A percentile compares a stretch with the other conserved stretches of the same genome.
Evolutionary conservation across 1,140 invertebrate genomes (phyloP).

Genomic region (Mycetomoellerius zeteki): DNA sequence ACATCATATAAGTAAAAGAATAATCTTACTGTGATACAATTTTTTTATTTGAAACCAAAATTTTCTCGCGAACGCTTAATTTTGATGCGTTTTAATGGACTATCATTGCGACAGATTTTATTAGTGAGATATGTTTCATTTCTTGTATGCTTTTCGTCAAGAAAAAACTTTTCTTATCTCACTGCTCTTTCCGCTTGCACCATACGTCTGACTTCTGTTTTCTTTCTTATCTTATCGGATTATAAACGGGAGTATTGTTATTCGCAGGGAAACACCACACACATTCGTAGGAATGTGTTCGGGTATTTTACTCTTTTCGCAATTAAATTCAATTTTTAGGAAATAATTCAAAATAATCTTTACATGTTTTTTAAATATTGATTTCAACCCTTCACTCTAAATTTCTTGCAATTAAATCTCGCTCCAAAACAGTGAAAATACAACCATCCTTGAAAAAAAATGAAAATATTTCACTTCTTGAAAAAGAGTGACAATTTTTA

Average conservation of each 20-base stretch:
- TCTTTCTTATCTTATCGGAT: constrained; percentile 37
- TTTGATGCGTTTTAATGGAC: not conserved
- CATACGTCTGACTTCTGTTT: constrained; percentile 24
- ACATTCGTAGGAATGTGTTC: not conserved
- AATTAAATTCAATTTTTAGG: not conserved
- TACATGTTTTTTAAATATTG: not conserved
- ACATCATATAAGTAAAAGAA: not conserved
- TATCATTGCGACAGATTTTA: not conserved
- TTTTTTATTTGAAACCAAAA: not conserved
- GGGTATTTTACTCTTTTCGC: not conserved
- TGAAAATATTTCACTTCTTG: too few species aligned
- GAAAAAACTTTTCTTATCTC: constrained; percentile 12
- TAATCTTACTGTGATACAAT: not conserved
- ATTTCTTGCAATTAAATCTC: too few species aligned
- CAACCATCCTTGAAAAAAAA: too few species aligned
- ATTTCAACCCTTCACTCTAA: not conserved
- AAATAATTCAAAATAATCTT: not conserved
- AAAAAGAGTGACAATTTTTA: too few species aligned
- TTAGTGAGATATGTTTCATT: constrained; percentile 1
- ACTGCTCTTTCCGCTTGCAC: not conserved
- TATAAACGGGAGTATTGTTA: constrained; percentile 41
- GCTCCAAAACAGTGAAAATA: too few species aligned
- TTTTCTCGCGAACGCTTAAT: not conserved
- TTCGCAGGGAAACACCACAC: not conserved
- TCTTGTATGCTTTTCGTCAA: not conserved